Conservation (phyloP, 2,888 invertebrate species). For the Lithosia quadra region DNA sequence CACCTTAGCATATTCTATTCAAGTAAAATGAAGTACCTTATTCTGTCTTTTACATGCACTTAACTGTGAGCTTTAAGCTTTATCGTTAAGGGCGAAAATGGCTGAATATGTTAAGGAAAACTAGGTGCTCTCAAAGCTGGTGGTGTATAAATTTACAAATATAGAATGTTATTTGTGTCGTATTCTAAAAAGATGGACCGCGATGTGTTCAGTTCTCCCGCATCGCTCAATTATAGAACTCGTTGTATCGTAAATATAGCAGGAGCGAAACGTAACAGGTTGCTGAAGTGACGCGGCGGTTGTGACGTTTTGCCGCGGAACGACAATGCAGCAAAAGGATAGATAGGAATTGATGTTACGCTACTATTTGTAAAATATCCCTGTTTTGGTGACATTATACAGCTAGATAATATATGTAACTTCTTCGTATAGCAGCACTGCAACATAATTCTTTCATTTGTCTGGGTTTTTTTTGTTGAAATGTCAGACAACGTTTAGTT, state of each 20-base stretch:
- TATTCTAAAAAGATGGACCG: constrained; percentile 87
- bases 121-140: constrained; percentile 75
- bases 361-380: constrained; percentile 72
- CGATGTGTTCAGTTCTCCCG: constrained; percentile 87
- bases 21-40: constrained; percentile 68
- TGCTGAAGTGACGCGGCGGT: constrained; percentile 56
- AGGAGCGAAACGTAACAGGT: constrained; percentile 70
- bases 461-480: constrained; percentile 27
- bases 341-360: constrained; percentile 61
- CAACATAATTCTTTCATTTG: constrained; percentile 32
- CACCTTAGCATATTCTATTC: constrained; percentile 78
- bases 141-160: constrained; percentile 85
- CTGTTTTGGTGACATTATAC: constrained; percentile 43
- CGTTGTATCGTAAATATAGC: constrained; percentile 74
- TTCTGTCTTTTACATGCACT: constrained; percentile 38
- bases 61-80: constrained; percentile 57
- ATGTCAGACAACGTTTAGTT: constrained; percentile 36
- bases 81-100: constrained; percentile 63
- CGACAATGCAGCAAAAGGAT: constrained; percentile 49
- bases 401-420: constrained; percentile 37
- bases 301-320: constrained; percentile 63
- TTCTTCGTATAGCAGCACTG: constrained; percentile 35
- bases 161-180: constrained; percentile 87
- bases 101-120: constrained; percentile 50
- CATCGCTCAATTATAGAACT: constrained; percentile 86